phyloP scores from a whole-genome alignment of 2,113 vertebrate genomes.

The Antennarius striatus region DNA sequence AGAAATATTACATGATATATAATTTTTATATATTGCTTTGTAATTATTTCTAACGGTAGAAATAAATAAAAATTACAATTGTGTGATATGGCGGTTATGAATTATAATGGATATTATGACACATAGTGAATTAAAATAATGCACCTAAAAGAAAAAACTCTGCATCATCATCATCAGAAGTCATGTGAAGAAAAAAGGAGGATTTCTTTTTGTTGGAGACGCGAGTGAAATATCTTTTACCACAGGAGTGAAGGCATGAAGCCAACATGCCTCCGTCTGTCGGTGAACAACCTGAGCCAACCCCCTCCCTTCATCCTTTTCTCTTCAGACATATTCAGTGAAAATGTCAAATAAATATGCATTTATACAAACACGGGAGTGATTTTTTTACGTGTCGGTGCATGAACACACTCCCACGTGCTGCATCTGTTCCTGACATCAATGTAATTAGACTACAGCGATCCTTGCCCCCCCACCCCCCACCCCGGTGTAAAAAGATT shows the following conservation, averaged over 20 bases:
- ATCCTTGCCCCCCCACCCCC: slow-evolving; percentile 39
- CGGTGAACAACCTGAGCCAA: slow-evolving; percentile 15
- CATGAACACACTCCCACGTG: slow-evolving; percentile 3
- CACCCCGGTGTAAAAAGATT: slow-evolving; percentile 40
- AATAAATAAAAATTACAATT: no score
- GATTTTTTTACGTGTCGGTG: neutral
- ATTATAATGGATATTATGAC: no score
- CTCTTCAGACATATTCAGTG: slow-evolving; percentile 9
- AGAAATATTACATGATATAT: no score
- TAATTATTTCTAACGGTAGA: no score
- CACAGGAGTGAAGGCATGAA: neutral
- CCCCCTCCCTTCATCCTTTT: slow-evolving; percentile 2
- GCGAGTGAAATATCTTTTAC: slow-evolving; percentile 13
- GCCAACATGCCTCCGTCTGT: slow-evolving; percentile 11
- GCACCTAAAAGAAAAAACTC: no score
- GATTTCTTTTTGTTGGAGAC: slow-evolving; percentile 10
- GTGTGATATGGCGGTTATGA: no score
- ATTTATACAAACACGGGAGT: neutral
- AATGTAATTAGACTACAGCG: slow-evolving; percentile 54
- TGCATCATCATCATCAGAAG: neutral
- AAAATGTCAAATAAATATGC: neutral
- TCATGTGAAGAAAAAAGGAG: neutral
- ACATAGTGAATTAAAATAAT: no score
- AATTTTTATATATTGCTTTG: no score
- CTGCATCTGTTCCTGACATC: slow-evolving; percentile 37